A percentile compares a stretch with the other conserved stretches of the same genome.
Evolutionary conservation across 2,888 invertebrate genomes (phyloP).

Genomic region (Cryptops parisi): DNA sequence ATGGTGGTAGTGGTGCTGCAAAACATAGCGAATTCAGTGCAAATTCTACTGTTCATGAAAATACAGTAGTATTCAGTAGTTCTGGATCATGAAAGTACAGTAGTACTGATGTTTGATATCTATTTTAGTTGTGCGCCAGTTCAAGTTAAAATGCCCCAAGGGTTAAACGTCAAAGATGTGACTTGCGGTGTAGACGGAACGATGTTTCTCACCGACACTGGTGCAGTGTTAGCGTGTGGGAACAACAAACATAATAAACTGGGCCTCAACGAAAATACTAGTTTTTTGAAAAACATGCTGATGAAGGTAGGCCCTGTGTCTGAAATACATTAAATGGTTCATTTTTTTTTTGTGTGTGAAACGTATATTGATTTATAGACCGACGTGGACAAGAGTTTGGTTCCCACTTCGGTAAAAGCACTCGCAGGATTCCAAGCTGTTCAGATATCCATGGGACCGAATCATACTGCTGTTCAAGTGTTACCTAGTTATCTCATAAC

Average conservation of each 20-base stretch:
- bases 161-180: constrained; percentile 38
- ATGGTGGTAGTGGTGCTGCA: neutral
- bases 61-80: no score
- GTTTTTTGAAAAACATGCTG: constrained; percentile 35
- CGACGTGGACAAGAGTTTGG: constrained; percentile 31
- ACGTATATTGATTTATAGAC: neutral
- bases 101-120: no score
- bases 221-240: constrained; percentile 48
- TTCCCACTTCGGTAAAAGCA: constrained; percentile 35
- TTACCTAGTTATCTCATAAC: constrained; percentile 48
- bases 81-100: no score
- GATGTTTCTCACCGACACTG: constrained; percentile 43
- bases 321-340: neutral
- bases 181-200: constrained; percentile 47
- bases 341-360: neutral
- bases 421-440: constrained; percentile 33
- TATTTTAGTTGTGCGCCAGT: constrained; percentile 37
- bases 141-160: constrained; percentile 35
- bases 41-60: no score
- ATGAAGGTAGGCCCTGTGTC: constrained; percentile 23
- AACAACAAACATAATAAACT: constrained; percentile 47
- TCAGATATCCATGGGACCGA: constrained; percentile 43
- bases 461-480: constrained; percentile 47
- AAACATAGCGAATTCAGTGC: no score
- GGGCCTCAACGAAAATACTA: constrained; percentile 38